Percentiles rank a stretch among this genome's conserved stretches.
Conservation (phyloP, 2,797 vertebrate species). For the Dendrocincla tyrannina region DNA sequence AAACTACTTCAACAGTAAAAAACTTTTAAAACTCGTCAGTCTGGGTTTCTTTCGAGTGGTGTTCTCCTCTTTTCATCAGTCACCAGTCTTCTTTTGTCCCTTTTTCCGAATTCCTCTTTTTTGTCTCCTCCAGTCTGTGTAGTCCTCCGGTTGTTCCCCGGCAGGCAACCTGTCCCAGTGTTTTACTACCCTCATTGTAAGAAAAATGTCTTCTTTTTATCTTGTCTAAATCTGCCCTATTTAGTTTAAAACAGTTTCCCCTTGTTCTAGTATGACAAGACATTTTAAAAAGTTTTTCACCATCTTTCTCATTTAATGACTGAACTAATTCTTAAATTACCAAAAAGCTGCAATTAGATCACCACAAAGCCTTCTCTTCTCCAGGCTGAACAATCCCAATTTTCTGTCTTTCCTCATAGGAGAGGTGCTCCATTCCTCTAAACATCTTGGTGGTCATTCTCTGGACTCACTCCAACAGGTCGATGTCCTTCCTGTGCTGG, state of each 20-base stretch:
- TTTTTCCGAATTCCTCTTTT: too few species aligned
- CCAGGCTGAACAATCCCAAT: background rate
- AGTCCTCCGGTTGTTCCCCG: too few species aligned
- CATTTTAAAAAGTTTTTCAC: background rate
- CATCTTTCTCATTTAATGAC: background rate
- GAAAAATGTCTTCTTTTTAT: background rate
- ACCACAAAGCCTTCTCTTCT: background rate
- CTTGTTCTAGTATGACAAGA: background rate
- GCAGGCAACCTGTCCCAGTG: background rate
- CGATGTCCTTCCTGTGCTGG: background rate
- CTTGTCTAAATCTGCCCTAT: background rate
- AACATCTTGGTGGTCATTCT: background rate
- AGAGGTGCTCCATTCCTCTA: background rate
- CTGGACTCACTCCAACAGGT: background rate
- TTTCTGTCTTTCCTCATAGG: background rate
- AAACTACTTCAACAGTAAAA: too few species aligned
- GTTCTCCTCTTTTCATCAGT: too few species aligned
- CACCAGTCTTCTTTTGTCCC: too few species aligned
- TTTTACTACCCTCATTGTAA: background rate
- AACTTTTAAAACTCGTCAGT: too few species aligned
- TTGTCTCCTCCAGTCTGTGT: too few species aligned
- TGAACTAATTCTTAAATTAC: background rate
- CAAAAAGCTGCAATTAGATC: background rate
- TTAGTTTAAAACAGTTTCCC: background rate
- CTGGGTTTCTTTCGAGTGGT: too few species aligned